Conservation (phyloP, 92 coral and sea anemone species). For the Epizoanthus illoricatus region DNA sequence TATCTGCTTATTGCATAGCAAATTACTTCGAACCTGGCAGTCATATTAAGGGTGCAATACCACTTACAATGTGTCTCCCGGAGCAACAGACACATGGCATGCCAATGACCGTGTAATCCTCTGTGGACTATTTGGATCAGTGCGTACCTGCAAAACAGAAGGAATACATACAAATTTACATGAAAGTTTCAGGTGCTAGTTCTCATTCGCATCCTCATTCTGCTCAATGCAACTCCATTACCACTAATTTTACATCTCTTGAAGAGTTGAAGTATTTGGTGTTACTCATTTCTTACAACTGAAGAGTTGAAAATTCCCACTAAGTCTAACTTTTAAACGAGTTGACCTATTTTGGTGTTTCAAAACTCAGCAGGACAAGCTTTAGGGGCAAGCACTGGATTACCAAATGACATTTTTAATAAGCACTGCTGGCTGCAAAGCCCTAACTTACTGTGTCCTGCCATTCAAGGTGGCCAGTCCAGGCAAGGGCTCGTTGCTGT, state of each 20-base stretch:
- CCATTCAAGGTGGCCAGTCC: slow-evolving; percentile 95
- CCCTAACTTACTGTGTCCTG: slow-evolving; percentile 72
- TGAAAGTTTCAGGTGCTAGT: neutral
- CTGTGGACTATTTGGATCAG: slow-evolving; percentile 64
- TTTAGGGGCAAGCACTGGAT: no score
- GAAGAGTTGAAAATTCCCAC: no score
- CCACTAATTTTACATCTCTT: no score
- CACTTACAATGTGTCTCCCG: slow-evolving; percentile 90
- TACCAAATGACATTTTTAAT: no score
- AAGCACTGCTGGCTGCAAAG: neutral
- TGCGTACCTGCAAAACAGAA: slow-evolving; percentile 39
- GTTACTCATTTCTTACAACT: no score
- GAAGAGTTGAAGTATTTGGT: no score
- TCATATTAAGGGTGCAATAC: neutral
- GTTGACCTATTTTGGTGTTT: no score
- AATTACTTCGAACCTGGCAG: neutral
- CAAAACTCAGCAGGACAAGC: no score
- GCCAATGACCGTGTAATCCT: slow-evolving; percentile 82
- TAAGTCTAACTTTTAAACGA: no score
- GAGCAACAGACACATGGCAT: slow-evolving; percentile 89
- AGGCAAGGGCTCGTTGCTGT: slow-evolving; percentile 65
- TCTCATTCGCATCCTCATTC: neutral
- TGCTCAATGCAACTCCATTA: no score
- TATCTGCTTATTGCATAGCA: no score
- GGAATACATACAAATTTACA: no score